phyloP scores from a whole-genome alignment of 2,888 invertebrate species.

The Synergus japonicus region DNA sequence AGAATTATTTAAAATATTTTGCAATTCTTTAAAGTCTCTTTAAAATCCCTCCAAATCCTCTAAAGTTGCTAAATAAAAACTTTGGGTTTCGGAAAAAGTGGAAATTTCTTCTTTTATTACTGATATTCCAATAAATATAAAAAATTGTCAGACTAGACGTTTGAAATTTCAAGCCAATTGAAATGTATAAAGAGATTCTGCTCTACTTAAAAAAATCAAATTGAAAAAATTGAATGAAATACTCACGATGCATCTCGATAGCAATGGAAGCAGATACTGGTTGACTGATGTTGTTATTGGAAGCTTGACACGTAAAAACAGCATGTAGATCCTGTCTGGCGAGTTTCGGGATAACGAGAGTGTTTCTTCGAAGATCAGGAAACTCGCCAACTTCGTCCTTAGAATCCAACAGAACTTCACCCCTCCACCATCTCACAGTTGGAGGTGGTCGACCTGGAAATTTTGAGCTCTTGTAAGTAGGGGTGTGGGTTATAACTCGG shows the following conservation, averaged over 20 bases:
- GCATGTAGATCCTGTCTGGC: slow-evolving; percentile 86
- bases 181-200: neutral
- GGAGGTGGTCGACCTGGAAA: slow-evolving; percentile 85
- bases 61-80: too few species aligned
- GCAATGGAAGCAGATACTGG: slow-evolving; percentile 85
- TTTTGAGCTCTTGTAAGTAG: slow-evolving; percentile 28
- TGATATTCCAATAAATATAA: too few species aligned
- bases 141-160: too few species aligned
- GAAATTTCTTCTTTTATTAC: too few species aligned
- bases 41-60: too few species aligned
- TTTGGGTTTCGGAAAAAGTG: too few species aligned
- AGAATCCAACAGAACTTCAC: slow-evolving; percentile 82
- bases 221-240: slow-evolving; percentile 38
- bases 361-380: slow-evolving; percentile 80
- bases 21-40: too few species aligned
- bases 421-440: slow-evolving; percentile 87
- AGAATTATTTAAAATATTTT: too few species aligned
- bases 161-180: too few species aligned
- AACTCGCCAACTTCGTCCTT: slow-evolving; percentile 79
- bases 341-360: slow-evolving; percentile 81
- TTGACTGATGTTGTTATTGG: slow-evolving; percentile 85
- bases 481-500: neutral
- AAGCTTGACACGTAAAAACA: slow-evolving; percentile 87
- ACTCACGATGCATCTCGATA: slow-evolving; percentile 88
- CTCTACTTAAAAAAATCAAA: neutral